Conservation (phyloP, 2,113 vertebrate genomes). For the Ammodramus savannarum region DNA sequence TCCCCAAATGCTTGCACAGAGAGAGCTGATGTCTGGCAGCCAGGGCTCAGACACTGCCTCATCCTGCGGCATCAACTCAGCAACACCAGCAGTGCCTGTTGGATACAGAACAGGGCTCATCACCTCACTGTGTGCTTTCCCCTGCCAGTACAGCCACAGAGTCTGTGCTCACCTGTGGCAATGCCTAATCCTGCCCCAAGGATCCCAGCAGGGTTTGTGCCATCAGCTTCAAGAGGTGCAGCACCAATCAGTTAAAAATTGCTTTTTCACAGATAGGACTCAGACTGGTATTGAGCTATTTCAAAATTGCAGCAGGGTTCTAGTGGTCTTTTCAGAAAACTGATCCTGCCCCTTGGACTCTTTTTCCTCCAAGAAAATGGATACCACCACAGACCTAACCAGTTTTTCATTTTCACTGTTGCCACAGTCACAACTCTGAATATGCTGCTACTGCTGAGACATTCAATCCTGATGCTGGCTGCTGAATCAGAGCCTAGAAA, state of each 20-base stretch:
- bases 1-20: background rate
- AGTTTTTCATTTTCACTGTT: background rate
- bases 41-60: background rate
- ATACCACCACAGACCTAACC: background rate
- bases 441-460: background rate
- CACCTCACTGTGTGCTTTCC: background rate
- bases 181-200: background rate
- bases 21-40: background rate
- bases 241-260: accelerated
- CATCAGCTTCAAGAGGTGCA: background rate
- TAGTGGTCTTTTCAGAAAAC: background rate
- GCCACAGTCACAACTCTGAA: background rate
- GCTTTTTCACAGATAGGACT: background rate
- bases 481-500: background rate
- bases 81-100: background rate
- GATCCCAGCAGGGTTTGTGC: background rate
- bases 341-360: background rate
- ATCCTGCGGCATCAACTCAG: background rate
- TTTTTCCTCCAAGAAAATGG: background rate
- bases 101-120: background rate
- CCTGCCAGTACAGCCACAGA: background rate
- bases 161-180: background rate
- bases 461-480: background rate
- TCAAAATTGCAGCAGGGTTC: background rate
- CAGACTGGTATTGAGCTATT: background rate